Evolutionary conservation across 2,888 invertebrate species (phyloP), one percentile per base, ranked within the genome.

Genomic region (Euplagia quadripunctaria): DNA sequence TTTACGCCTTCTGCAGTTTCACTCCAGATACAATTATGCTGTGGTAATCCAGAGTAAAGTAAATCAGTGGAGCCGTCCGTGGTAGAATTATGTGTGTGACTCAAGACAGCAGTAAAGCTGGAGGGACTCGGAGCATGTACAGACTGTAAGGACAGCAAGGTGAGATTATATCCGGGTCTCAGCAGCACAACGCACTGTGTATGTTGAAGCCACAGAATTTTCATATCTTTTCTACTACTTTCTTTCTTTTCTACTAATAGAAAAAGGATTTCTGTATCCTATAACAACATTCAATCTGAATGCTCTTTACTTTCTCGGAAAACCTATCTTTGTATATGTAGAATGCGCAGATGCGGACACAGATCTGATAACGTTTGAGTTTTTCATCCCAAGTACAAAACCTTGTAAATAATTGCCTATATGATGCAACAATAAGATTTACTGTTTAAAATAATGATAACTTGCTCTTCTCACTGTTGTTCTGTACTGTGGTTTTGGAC

Each of bases 401-500:
- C 11, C 11, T 49, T 9, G 11, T 11, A 49, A 49, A 49, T 49
- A 49, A 49, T 9, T 9, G 11, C 5, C 9, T 49, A 1, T 9
- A 49, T n/a, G n/a, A 6, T 9, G 11, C 1, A 12, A 51, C 6
- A n/a, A 7, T 17, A 17, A 4, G 1, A 55, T 17, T 4, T 7
- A 55, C 7, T 0, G 6, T 55, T 55, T 1, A n/a, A 55, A 8
- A 55, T 17, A 17, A n/a, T 55, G 51, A 55, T n/a, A 17, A 55
- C 52, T n/a, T 55, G 7, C 7, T 1, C 4, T n/a, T 55, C 55
- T 55, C 6, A 9, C n/a, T n/a, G 11, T 20, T 55, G n/a, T 55
- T 55, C 55, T 55, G 9, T 55, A 20, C 55, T 55, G 20, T 41
- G 70, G 49, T 58, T 76, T 68, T 58, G 73, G 63, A 46, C 16